These are phyloP conservation scores for Lasioglossum vierecki DNA, from an alignment of 2,888 invertebrate species.

Conservation along the genomic window DNA sequence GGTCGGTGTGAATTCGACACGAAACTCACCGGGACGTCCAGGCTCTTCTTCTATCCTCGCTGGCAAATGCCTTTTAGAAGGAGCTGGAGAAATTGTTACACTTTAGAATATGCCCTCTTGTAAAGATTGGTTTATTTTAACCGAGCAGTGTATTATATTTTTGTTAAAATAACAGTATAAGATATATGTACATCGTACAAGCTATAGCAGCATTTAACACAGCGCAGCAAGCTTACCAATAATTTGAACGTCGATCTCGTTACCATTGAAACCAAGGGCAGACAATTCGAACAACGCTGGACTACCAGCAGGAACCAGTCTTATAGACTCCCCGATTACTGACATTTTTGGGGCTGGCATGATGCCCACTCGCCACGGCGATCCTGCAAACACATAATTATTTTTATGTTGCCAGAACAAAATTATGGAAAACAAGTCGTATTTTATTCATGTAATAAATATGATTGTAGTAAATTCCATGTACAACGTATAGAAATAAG, in stretches of 20 bases:
- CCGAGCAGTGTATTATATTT: too few relatives aligned
- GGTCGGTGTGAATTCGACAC: constrained; percentile 95
- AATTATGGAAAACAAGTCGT: not conserved
- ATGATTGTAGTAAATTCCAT: not conserved
- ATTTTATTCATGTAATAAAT: not conserved
- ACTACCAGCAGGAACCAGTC: constrained; percentile 95
- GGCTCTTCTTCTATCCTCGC: constrained; percentile 93
- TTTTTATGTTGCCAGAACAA: not conserved
- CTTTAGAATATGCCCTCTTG: not conserved
- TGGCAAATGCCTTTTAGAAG: constrained; percentile 92
- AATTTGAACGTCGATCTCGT: constrained; percentile 86
- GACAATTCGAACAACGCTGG: constrained; percentile 95
- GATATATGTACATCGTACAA: too few relatives aligned
- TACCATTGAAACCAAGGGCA: constrained; percentile 87
- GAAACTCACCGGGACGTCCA: constrained; percentile 92
- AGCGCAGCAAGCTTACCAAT: constrained; percentile 83
- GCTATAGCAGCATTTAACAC: too few relatives aligned
- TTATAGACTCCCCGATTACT: constrained; percentile 94
- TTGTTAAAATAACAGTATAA: too few relatives aligned
- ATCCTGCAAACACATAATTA: constrained; percentile 87
- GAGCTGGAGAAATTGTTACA: constrained; percentile 85
- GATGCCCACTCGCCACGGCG: constrained; percentile 97
- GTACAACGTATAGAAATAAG: not conserved
- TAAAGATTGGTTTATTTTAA: not conserved
- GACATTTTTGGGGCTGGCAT: constrained; percentile 91